Evolutionary conservation across 2,113 vertebrate species (phyloP).

Genomic region (Muntiacus muntjak): DNA sequence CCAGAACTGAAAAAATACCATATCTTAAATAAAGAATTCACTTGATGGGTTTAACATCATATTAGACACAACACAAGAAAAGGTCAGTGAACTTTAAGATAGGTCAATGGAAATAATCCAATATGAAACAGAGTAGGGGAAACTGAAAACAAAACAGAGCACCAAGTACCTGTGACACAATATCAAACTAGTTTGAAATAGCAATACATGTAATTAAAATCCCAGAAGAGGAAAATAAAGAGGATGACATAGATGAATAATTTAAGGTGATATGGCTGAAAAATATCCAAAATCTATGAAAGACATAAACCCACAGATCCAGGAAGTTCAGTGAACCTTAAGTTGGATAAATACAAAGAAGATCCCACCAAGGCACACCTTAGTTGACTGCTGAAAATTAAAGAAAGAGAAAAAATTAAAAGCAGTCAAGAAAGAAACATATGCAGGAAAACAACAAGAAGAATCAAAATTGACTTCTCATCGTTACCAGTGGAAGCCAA

Average conservation of each 20-base stretch:
- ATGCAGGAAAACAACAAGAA: background rate
- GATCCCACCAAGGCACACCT: background rate
- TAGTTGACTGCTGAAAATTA: background rate
- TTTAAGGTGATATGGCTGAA: background rate
- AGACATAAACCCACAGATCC: background rate
- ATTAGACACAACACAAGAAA: background rate
- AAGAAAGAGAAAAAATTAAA: background rate
- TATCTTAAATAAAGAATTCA: slow-evolving; percentile 12
- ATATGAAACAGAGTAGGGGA: background rate
- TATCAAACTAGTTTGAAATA: background rate
- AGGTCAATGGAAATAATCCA: background rate
- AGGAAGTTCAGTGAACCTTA: background rate
- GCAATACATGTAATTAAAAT: background rate
- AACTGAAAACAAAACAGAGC: background rate
- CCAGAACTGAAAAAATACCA: background rate
- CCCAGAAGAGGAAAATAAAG: background rate
- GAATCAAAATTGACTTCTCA: background rate
- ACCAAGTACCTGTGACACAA: background rate
- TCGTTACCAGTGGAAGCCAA: background rate
- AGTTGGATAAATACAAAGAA: background rate
- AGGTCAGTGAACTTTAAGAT: background rate
- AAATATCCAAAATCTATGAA: background rate
- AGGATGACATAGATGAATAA: background rate
- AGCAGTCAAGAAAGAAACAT: background rate
- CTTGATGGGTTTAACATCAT: background rate